phyloP scores from a whole-genome alignment of 2,797 vertebrate genomes.

The Sparidentex hasta region DNA sequence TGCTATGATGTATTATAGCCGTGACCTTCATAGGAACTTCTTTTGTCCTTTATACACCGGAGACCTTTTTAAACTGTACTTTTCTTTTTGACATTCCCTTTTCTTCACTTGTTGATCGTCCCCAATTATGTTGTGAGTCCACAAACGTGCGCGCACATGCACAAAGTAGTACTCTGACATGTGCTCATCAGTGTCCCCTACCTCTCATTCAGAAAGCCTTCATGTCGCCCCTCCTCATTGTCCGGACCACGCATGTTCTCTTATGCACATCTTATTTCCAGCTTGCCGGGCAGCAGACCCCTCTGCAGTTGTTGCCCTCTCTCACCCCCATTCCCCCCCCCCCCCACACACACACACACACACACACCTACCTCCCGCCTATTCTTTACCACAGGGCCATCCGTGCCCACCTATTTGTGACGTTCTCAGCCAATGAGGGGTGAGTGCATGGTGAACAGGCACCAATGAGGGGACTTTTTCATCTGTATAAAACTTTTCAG shows the following conservation, averaged over 20 bases:
- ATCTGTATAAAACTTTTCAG: conserved; percentile 88
- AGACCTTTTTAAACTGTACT: neutral
- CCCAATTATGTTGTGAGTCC: neutral
- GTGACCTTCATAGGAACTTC: no score
- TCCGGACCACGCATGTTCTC: conserved; percentile 73
- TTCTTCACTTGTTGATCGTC: neutral
- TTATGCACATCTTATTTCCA: conserved; percentile 84
- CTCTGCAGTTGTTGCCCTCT: conserved; percentile 83
- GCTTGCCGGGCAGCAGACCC: conserved; percentile 73
- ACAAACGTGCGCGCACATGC: conserved; percentile 8
- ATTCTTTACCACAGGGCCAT: conserved; percentile 73
- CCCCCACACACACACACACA: no score
- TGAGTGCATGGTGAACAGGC: conserved; percentile 63
- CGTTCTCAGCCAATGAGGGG: conserved; percentile 79
- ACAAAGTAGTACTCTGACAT: conserved; percentile 2
- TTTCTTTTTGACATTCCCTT: neutral
- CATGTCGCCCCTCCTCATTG: conserved; percentile 57
- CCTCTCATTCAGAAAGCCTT: conserved; percentile 72
- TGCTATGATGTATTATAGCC: no score
- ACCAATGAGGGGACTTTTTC: conserved; percentile 81
- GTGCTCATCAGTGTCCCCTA: conserved; percentile 54
- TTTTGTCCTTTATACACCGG: neutral
- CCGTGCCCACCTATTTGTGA: conserved; percentile 78
- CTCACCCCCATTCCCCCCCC: conserved; percentile 39
- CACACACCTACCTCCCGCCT: conserved; percentile 57